These are phyloP conservation scores for Harpalus rubripes DNA, from an alignment of 2,888 invertebrate species.

Conservation along the genomic window DNA sequence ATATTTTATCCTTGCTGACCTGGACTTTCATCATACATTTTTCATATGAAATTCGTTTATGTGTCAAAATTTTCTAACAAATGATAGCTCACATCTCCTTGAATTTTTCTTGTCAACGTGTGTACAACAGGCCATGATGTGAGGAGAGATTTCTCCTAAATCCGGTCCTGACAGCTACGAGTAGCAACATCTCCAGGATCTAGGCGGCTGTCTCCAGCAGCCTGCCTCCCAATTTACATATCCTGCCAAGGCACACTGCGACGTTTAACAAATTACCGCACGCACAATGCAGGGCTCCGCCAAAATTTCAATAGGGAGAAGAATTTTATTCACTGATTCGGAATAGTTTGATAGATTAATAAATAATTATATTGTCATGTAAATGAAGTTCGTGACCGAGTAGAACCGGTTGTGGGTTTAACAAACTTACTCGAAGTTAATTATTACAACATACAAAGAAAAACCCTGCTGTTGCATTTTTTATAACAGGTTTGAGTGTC, in stretches of 20 bases:
- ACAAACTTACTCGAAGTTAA: too few species aligned
- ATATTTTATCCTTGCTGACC: neutral
- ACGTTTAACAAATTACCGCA: constrained; percentile 66
- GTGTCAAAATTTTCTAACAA: constrained; percentile 27
- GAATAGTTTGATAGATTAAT: neutral
- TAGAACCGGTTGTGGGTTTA: too few species aligned
- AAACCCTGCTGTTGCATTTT: too few species aligned
- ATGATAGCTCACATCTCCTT: neutral
- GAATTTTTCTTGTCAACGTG: constrained; percentile 27
- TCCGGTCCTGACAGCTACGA: constrained; percentile 43
- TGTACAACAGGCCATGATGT: constrained; percentile 8
- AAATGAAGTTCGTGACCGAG: too few species aligned
- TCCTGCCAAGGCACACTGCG: constrained; percentile 50
- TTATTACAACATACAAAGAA: too few species aligned
- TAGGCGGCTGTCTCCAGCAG: constrained; percentile 48
- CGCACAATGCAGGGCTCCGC: constrained; percentile 14
- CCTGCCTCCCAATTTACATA: constrained; percentile 63
- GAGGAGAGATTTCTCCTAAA: constrained; percentile 9
- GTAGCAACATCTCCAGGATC: constrained; percentile 45
- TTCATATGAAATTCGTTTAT: neutral
- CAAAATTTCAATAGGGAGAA: neutral
- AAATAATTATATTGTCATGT: too few species aligned
- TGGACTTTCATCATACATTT: neutral
- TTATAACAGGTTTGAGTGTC: too few species aligned
- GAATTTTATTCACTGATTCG: neutral